phyloP scores from a whole-genome alignment of 2,113 vertebrate species.

The Pelodiscus sinensis region DNA sequence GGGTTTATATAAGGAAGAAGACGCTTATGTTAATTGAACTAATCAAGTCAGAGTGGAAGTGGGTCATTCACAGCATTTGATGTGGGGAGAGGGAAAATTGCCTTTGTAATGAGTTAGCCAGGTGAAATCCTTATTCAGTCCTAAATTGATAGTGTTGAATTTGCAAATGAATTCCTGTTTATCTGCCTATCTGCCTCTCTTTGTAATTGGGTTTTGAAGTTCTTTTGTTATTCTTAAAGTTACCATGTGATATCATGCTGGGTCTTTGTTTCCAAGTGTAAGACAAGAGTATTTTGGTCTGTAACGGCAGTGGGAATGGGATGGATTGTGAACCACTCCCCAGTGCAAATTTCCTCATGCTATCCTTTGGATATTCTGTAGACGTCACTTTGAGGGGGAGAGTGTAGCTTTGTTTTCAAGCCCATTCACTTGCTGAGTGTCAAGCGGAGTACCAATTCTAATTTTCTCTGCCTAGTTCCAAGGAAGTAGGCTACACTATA shows the following conservation, averaged over 20 bases:
- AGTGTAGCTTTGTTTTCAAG: background rate
- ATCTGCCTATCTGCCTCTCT: no score
- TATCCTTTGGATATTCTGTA: background rate
- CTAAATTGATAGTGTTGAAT: no score
- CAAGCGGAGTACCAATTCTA: background rate
- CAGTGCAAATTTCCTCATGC: background rate
- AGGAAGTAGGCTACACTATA: background rate
- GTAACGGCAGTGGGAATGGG: background rate
- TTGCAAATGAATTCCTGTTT: no score
- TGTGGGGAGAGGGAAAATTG: no score
- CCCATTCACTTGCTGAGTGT: background rate
- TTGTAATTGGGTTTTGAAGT: no score
- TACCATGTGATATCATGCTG: background rate
- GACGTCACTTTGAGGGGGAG: background rate
- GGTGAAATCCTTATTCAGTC: no score
- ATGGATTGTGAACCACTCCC: background rate
- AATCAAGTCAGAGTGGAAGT: no score
- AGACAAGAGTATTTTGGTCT: background rate
- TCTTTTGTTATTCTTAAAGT: background rate
- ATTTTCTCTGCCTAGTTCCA: background rate
- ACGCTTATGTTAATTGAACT: no score
- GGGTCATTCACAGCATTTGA: no score
- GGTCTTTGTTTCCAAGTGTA: background rate
- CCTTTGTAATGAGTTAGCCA: no score
- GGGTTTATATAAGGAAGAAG: no score